phyloP scores from a whole-genome alignment of 2,888 invertebrate genomes.

The Eupithecia inturbata region DNA sequence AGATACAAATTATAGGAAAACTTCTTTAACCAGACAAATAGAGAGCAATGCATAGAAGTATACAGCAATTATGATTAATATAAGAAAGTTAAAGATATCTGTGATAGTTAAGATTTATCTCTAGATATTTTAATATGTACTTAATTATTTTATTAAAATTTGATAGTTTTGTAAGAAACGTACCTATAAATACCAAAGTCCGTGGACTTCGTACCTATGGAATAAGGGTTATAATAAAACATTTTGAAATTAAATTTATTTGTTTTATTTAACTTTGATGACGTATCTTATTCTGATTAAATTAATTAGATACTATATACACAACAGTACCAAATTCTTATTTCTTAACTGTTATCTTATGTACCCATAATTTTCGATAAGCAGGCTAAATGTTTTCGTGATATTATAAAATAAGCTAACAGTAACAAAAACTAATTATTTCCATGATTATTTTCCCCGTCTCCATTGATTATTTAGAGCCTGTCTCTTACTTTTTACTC shows the following conservation, averaged over 20 bases:
- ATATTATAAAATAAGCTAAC: not conserved
- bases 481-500: not conserved
- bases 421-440: too few species aligned
- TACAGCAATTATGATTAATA: not conserved
- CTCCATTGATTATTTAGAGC: not conserved
- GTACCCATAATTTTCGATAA: not conserved
- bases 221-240: not conserved
- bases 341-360: not conserved
- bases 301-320: not conserved
- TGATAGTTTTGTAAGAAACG: not conserved
- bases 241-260: not conserved
- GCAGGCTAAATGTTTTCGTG: not conserved
- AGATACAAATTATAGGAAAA: not conserved
- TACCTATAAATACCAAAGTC: not conserved
- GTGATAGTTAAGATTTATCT: conserved; percentile 17
- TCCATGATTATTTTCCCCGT: not conserved
- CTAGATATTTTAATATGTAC: not conserved
- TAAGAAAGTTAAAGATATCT: conserved; percentile 19
- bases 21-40: not conserved
- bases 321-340: not conserved
- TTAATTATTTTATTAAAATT: not conserved
- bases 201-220: not conserved
- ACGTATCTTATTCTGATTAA: not conserved
- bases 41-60: not conserved
- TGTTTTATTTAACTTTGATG: not conserved